Evolutionary conservation across 2,888 invertebrate genomes (phyloP), one percentile per base, ranked within the genome.

Genomic region (Cloeon dipterum): DNA sequence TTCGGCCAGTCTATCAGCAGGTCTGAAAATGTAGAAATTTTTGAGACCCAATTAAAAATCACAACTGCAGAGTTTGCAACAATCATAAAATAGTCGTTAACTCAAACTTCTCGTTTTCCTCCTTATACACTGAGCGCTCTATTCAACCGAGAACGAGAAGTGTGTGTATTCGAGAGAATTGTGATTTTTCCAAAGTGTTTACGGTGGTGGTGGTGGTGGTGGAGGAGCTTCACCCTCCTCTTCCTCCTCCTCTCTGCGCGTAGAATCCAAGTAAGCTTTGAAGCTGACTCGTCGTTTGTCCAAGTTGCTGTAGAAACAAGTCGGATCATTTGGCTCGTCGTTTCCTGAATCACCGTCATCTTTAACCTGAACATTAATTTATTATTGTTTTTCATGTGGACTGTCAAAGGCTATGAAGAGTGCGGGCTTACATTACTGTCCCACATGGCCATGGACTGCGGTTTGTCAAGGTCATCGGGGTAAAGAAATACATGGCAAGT

Each of bases 281-380:
- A n/a, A n/a, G n/a, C n/a, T n/a, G n/a, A n/a, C n/a, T n/a, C n/a
- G 34, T 20, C 26, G 23, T 19, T 65, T 55, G 36, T 68, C 68
- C 13, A 39, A 41, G 3, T 62, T 57, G 43, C 60, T 63, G 42
- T 62, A 69, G 47, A 62, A 67, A n/a, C n/a, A n/a, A n/a, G n/a
- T n/a, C 35, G 68, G 54, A 51, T 82, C 82, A 26, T 72, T 70
- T 1, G 89, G 89, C 52, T 93, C 91, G 53, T 93, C 93, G 53
- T 88, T 93, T 1, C 91, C 93, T 0, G 88, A 89, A 54, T 91
- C 89, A 45, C 82, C 82, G 46, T 85, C 86, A 49, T 88, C 88
- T 4, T 78, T 76, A 58, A 71, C 68, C 68, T 70, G 47, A 4
- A 13, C 4, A 4, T 10, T 34, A 37, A 39, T 21, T 23, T 8